Evolutionary conservation across 1,140 invertebrate species (phyloP).

Genomic region (Tribolium castaneum): DNA sequence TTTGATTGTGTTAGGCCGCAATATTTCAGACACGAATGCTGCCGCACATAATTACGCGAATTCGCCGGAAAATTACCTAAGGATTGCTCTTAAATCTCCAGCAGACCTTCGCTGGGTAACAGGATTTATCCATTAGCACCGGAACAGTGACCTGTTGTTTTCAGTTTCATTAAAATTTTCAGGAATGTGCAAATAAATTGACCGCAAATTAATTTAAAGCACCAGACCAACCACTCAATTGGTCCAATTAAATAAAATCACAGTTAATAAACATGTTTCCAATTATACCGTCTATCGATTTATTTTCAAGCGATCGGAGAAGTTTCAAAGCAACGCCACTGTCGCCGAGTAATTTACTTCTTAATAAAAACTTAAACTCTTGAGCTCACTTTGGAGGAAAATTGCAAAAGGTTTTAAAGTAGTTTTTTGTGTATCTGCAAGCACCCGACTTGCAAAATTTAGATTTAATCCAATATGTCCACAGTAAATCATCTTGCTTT

Average conservation of each 20-base stretch:
- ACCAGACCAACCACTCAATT: background rate
- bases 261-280: too few species aligned
- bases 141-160: constrained; percentile 2
- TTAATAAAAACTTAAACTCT: background rate
- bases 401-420: background rate
- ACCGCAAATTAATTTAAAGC: background rate
- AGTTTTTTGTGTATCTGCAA: background rate
- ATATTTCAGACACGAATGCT: constrained; percentile 1
- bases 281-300: background rate
- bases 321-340: background rate
- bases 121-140: background rate
- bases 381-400: background rate
- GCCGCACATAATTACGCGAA: constrained; percentile 4
- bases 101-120: background rate
- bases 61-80: constrained; percentile 10
- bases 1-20: constrained; percentile 11
- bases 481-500: background rate
- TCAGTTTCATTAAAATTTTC: background rate
- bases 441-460: background rate
- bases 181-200: background rate
- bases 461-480: background rate
- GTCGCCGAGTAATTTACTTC: background rate
- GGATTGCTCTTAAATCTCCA: background rate
- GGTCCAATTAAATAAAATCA: background rate
- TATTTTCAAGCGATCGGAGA: background rate